Evolutionary conservation across 2,113 vertebrate genomes (phyloP), one percentile per base, ranked within the genome.

Genomic region (Charadrius vociferus): DNA sequence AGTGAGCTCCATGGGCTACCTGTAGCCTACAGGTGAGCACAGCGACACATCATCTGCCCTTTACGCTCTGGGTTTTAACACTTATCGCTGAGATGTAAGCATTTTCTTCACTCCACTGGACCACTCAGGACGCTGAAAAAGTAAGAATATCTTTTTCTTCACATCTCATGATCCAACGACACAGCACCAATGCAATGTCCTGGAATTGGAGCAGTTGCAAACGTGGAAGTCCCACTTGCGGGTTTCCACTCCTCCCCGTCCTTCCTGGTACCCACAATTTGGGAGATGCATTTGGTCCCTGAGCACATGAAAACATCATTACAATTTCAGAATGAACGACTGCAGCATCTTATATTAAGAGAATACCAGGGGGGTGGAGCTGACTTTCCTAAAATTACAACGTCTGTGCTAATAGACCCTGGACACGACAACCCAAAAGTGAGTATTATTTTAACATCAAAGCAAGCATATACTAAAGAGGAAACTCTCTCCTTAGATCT

Each of bases 401-500:
- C 52, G 93, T 93, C 96, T 95, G 85, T 71, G 72, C 80, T 96
- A 91, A 87, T 63, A 88, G 72, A 86, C 74, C 84, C 87, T 85
- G 84, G 87, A 55, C 49, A 95, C 90, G 86, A 89, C 56, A 84
- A 77, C 50, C 85, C 93, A 86, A 97, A 95, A 96, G 80, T 8
- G 19, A 97, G 90, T 45, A 86, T 47, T 61, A 92, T 84, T 97
- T 89, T 73, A 92, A 88, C 78, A 93, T 65, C 94, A 96, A 96
- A 96, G 79, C 55, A 63, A 96, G 55, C 37, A 66, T 50, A 91
- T 52, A 77, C 47, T 82, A n/a, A 89, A 88, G 61, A 93, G 81
- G 61, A 85, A 97, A 87, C 62, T 95, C 66, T 95, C 34, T 71
- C 39, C 75, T 77, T 49, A 43, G 93, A 86, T 68, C 47, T 3